Percentiles rank a stretch among this genome's conserved stretches.
Conservation (phyloP, 2,888 invertebrate species). For the Drosophila fulvimacula region DNA sequence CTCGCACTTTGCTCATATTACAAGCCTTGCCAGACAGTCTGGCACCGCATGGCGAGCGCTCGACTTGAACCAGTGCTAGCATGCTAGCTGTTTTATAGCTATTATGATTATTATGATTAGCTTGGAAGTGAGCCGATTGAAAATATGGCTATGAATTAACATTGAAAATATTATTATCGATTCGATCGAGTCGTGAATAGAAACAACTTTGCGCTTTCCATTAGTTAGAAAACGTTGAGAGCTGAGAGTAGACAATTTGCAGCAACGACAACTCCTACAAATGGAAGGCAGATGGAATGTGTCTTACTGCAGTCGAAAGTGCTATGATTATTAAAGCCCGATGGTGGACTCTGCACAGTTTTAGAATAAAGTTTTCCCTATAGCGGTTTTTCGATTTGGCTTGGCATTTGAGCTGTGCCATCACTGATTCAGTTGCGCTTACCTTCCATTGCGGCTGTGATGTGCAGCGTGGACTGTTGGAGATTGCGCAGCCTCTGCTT, state of each 20-base stretch:
- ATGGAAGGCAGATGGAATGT: neutral
- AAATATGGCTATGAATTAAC: too few relatives aligned
- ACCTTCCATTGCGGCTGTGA: slow-evolving; percentile 84
- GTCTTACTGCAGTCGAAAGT: neutral
- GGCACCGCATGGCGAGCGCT: slow-evolving; percentile 64
- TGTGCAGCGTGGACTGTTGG: slow-evolving; percentile 85
- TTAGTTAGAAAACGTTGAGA: neutral
- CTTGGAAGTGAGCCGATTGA: neutral
- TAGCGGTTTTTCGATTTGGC: neutral
- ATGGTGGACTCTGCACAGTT: too few relatives aligned
- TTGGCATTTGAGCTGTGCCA: neutral
- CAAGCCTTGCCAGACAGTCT: slow-evolving; percentile 69
- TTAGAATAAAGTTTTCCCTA: too few relatives aligned
- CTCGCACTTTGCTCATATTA: slow-evolving; percentile 7
- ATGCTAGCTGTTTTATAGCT: neutral
- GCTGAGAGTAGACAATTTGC: neutral
- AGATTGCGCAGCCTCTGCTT: slow-evolving; percentile 86
- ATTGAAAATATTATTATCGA: too few relatives aligned
- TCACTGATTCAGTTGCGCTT: slow-evolving; percentile 39
- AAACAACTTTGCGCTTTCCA: too few relatives aligned
- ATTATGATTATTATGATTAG: too few relatives aligned
- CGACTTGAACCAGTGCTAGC: neutral
- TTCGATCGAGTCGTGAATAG: too few relatives aligned
- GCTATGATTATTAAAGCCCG: neutral
- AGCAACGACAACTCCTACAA: neutral